Conservation (phyloP, 2,113 vertebrate species). For the Burhinus bistriatus region DNA sequence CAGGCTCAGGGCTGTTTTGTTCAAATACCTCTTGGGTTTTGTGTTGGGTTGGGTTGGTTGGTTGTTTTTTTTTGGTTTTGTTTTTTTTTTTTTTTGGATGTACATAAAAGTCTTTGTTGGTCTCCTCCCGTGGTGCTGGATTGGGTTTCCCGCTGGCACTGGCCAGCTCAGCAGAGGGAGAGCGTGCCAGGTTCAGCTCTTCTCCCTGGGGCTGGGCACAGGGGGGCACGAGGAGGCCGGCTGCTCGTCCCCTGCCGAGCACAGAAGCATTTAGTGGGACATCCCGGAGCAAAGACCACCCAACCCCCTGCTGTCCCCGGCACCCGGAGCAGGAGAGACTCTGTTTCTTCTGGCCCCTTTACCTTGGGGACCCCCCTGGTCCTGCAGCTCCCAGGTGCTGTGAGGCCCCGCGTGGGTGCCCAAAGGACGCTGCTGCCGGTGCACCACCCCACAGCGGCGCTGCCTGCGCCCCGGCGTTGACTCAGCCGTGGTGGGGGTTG, state of each 20-base stretch:
- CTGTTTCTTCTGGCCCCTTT: neutral
- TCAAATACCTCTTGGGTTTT: neutral
- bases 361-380: neutral
- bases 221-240: accelerated
- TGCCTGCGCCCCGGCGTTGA: accelerated
- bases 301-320: neutral
- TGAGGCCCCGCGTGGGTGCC: neutral
- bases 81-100: neutral
- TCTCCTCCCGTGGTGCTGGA: neutral
- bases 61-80: neutral
- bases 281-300: accelerated
- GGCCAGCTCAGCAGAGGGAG: neutral
- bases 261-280: neutral
- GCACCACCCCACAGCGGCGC: accelerated
- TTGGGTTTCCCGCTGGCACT: slow-evolving; percentile 51
- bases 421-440: accelerated
- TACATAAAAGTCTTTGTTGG: slow-evolving; percentile 2
- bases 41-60: neutral
- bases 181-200: neutral
- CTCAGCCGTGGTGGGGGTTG: neutral
- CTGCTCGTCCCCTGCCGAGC: accelerated
- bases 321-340: accelerated
- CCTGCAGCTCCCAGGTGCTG: neutral
- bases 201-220: neutral
- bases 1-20: neutral